These are phyloP conservation scores for Nymphalis io DNA, from an alignment of 1,140 invertebrate species.

Conservation along the genomic window DNA sequence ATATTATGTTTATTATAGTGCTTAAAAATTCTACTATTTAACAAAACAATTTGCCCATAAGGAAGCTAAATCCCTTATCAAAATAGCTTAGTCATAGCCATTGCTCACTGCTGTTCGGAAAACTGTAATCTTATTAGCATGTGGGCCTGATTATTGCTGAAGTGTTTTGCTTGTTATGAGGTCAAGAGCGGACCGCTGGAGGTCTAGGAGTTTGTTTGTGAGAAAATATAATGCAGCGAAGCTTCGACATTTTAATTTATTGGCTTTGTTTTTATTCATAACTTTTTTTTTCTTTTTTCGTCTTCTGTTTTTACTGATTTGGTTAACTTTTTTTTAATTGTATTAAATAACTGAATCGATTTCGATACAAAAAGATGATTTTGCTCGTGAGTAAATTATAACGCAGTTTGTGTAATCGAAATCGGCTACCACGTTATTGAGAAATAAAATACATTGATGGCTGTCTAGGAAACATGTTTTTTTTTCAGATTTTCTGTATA, in stretches of 20 bases:
- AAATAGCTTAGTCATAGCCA: constrained; percentile 46
- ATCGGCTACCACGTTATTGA: too few species aligned
- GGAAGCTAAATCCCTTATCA: constrained; percentile 25
- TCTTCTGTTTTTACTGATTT: too few species aligned
- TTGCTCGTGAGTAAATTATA: too few species aligned
- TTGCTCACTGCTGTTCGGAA: constrained; percentile 50
- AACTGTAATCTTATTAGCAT: constrained; percentile 55
- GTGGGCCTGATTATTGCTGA: constrained; percentile 43
- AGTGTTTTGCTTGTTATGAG: constrained; percentile 38
- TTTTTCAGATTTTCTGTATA: too few species aligned
- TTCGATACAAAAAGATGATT: too few species aligned
- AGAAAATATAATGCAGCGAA: background rate
- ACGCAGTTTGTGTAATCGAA: too few species aligned
- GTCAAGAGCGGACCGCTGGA: constrained; percentile 36
- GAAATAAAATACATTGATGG: too few species aligned
- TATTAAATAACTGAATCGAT: too few species aligned
- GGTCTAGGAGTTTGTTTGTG: constrained; percentile 11
- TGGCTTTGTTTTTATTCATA: background rate
- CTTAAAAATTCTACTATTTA: background rate
- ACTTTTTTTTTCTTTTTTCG: too few species aligned
- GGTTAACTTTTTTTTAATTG: too few species aligned
- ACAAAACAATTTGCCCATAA: background rate
- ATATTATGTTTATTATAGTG: too few species aligned
- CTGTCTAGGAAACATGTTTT: too few species aligned
- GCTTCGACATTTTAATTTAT: background rate